Percentiles rank a stretch among this genome's conserved stretches.
phyloP scores from a whole-genome alignment of 2,888 invertebrate species.

The Stictocephala bisonia region DNA sequence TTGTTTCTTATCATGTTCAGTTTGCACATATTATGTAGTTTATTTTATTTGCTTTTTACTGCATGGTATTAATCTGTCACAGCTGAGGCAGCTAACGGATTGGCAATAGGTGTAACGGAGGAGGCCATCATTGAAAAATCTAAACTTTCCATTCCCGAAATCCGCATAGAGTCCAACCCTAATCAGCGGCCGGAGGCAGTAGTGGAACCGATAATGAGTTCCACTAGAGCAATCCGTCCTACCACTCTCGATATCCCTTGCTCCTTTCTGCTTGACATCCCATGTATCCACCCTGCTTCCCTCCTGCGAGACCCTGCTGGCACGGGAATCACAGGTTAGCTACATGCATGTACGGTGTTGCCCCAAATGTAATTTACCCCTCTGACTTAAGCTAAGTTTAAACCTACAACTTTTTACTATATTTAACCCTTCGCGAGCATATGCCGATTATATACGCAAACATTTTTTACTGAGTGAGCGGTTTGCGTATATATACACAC shows the following conservation, averaged over 20 bases:
- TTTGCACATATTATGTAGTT: too few species aligned
- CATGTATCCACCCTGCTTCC: slow-evolving; percentile 61
- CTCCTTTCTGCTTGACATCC: slow-evolving; percentile 66
- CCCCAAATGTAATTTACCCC: too few species aligned
- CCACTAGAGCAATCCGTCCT: slow-evolving; percentile 49
- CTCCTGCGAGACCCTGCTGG: slow-evolving; percentile 46
- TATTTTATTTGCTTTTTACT: too few species aligned
- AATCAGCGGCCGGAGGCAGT: slow-evolving; percentile 5
- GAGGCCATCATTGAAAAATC: background rate
- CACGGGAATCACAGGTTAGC: slow-evolving; percentile 16
- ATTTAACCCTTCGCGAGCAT: too few species aligned
- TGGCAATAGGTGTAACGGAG: slow-evolving; percentile 17
- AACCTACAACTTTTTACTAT: too few species aligned
- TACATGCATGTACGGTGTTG: too few species aligned
- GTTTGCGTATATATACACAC: too few species aligned
- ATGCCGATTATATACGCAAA: too few species aligned
- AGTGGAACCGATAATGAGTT: slow-evolving; percentile 12
- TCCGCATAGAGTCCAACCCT: slow-evolving; percentile 35
- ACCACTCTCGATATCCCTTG: slow-evolving; percentile 64
- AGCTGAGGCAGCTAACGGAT: slow-evolving; percentile 25
- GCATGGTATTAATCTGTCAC: too few species aligned
- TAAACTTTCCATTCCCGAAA: slow-evolving; percentile 28
- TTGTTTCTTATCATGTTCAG: too few species aligned
- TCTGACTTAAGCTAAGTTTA: too few species aligned
- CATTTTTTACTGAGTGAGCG: too few species aligned